Conservation (phyloP, 2,888 invertebrate genomes). For the Gastracanthus pulcherrimus region DNA sequence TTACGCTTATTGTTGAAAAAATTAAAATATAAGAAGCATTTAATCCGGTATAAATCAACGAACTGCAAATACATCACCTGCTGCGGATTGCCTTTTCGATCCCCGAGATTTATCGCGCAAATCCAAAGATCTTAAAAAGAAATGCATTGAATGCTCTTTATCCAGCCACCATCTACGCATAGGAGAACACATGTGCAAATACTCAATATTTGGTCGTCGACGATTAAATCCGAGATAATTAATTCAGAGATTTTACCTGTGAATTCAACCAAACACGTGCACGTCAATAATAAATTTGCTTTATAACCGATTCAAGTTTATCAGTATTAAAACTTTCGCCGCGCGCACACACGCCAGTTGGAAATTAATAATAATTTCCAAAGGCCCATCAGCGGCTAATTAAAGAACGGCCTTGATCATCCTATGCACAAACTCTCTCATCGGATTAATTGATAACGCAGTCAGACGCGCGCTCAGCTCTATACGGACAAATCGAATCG, state of each 20-base stretch:
- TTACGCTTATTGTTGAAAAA: neutral
- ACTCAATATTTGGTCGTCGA: neutral
- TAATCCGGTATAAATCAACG: neutral
- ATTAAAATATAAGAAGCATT: neutral
- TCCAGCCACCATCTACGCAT: neutral
- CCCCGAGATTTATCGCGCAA: neutral
- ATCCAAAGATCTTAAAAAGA: neutral
- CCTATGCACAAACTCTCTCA: neutral
- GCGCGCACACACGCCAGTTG: neutral
- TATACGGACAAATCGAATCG: neutral
- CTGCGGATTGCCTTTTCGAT: too few species aligned
- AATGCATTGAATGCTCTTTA: neutral
- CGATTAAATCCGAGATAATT: neutral
- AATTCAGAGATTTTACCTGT: neutral
- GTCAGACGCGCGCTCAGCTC: neutral
- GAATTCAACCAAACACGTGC: neutral
- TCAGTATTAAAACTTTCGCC: neutral
- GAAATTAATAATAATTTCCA: neutral
- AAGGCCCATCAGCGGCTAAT: neutral
- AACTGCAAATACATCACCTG: too few species aligned
- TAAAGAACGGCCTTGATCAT: neutral
- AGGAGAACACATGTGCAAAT: neutral
- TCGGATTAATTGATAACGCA: constrained; percentile 27
- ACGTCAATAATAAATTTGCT: neutral
- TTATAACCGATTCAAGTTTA: neutral